phyloP scores from a whole-genome alignment of 2,113 vertebrate species.

The Oryctolagus cuniculus region mOryCun1.1 NC_091449.1:34314501-34315000 shows the following conservation, averaged over 20 bases:
- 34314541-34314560: not conserved
- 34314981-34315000: constrained; percentile 38
- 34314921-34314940: constrained; percentile 73
- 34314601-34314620: not conserved
- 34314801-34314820: constrained; percentile 72
- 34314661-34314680: constrained; percentile 62
- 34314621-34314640: constrained; percentile 6
- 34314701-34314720: constrained; percentile 74
- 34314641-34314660: constrained; percentile 13
- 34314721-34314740: constrained; percentile 69
- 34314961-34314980: constrained; percentile 60
- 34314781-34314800: constrained; percentile 66
- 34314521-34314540: constrained; percentile 35
- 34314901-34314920: not conserved
- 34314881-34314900: constrained; percentile 5
- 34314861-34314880: constrained; percentile 69
- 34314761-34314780: constrained; percentile 71
- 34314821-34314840: constrained; percentile 66
- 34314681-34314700: constrained; percentile 69
- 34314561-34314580: constrained; percentile 37
- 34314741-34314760: constrained; percentile 76
- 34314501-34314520: constrained; percentile 60
- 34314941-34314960: constrained; percentile 67
- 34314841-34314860: constrained; percentile 62
- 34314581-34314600: constrained; percentile 21